Evolutionary conservation across 2,888 invertebrate species (phyloP), one percentile per base, ranked within the genome.

Genomic region (Neoitamus cyanurus): DNA sequence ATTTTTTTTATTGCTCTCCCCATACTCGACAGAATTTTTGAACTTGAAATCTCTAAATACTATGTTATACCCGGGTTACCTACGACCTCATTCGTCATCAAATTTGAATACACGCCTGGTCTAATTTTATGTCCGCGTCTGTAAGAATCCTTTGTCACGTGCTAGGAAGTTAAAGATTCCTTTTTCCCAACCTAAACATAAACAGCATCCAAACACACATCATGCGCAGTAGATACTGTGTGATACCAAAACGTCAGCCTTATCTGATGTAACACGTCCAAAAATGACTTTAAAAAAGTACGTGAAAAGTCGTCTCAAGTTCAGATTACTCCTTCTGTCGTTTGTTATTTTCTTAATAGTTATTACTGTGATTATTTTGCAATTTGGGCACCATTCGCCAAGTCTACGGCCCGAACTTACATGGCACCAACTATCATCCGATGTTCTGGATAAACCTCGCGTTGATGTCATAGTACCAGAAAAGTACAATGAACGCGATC

Each of bases 241-340:
- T 25, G 46, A n/a, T 46, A 77, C 58, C 58, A 25, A 15, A 31
- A 25, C 58, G 78, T 80, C 78, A 80, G 11, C 46, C 31, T 58
- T 58, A 75, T 37, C 75, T 42, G 75, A 75, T 75, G 37, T 42
- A 75, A 75, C 42, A 73, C n/a, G 69, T 70, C 69, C 46, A 80
- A 89, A 88, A 88, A 90, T 90, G 90, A 88, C 90, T 88, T 87
- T 91, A n/a, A 90, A 89, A 86, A 91, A 90, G 87, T 90, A 90
- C 88, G 89, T 90, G 75, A 91, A 91, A 89, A 91, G 89, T 88
- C 90, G 90, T 58, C 88, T 90, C 87, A 91, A 90, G 88, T 88
- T 90, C 83, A 90, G 90, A 85, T 89, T 91, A 37, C 88, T 91
- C 70, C 85, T 91, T 70, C 87, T 91, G 58, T 87, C 90, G 73